A percentile compares a stretch with the other conserved stretches of the same genome.
Conservation (phyloP, 2,797 vertebrate genomes). For the Okamejei kenojei region DNA sequence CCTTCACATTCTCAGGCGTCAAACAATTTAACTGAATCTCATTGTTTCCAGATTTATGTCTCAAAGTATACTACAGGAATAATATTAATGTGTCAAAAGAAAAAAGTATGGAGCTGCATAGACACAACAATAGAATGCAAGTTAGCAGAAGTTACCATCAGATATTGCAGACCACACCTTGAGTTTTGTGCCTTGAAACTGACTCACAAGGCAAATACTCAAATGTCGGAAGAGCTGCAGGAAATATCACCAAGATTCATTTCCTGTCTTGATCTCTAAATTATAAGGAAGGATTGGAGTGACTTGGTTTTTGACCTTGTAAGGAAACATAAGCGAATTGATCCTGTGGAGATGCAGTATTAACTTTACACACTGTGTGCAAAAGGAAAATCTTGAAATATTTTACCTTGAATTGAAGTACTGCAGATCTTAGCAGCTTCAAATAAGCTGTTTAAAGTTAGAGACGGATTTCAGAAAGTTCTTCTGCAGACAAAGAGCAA, state of each 20-base stretch:
- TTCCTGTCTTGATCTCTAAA: background rate
- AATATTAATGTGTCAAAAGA: background rate
- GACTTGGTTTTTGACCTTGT: background rate
- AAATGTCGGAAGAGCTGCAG: background rate
- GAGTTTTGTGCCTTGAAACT: background rate
- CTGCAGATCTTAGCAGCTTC: no score
- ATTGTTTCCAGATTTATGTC: constrained; percentile 32
- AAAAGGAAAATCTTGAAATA: background rate
- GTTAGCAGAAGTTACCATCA: background rate
- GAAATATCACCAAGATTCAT: background rate
- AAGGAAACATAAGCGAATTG: background rate
- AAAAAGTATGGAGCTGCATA: background rate
- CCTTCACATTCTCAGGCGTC: background rate
- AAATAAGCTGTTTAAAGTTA: background rate
- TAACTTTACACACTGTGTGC: background rate
- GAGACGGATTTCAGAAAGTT: background rate
- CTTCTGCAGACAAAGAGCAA: background rate
- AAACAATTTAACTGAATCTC: background rate
- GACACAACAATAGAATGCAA: constrained; percentile 13
- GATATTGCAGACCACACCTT: background rate
- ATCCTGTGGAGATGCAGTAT: background rate
- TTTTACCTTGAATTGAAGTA: background rate
- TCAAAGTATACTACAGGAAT: background rate
- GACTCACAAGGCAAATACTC: background rate
- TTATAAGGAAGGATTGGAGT: background rate